Evolutionary conservation across 1,140 invertebrate species (phyloP).

Genomic region (Elysia chlorotica): DNA sequence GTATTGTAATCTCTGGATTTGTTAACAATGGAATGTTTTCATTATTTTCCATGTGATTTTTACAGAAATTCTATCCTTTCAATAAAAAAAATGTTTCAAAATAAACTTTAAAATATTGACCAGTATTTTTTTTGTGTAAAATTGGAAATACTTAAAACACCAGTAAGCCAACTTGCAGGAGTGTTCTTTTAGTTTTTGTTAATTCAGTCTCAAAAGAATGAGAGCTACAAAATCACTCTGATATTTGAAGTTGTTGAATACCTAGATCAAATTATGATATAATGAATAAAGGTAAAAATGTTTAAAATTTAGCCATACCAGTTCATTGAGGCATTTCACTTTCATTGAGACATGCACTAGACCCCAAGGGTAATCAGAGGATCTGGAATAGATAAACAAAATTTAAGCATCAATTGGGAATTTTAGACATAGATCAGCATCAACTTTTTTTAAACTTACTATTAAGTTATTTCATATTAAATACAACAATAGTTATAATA

Average conservation of each 20-base stretch:
- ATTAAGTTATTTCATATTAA: neutral
- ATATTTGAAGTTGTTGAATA: too few species aligned
- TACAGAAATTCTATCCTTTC: neutral
- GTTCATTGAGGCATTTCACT: constrained; percentile 79
- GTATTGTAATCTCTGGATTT: constrained; percentile 53
- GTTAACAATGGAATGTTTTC: neutral
- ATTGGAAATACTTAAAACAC: too few species aligned
- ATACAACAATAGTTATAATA: neutral
- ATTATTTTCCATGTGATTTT: neutral
- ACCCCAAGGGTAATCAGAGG: constrained; percentile 69
- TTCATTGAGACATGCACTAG: constrained; percentile 84
- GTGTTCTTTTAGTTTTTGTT: too few species aligned
- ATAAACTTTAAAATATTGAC: neutral
- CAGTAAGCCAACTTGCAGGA: too few species aligned
- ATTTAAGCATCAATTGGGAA: too few species aligned
- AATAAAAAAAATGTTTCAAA: neutral
- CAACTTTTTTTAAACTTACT: too few species aligned
- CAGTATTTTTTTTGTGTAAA: neutral
- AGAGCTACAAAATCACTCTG: too few species aligned
- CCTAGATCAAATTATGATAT: too few species aligned
- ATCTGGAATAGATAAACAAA: constrained; percentile 2
- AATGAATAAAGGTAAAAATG: too few species aligned
- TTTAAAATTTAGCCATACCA: too few species aligned
- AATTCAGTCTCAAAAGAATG: too few species aligned
- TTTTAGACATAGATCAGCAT: too few species aligned